Conservation (phyloP, 1,140 invertebrate genomes). For the Lepidurus couesii region DNA sequence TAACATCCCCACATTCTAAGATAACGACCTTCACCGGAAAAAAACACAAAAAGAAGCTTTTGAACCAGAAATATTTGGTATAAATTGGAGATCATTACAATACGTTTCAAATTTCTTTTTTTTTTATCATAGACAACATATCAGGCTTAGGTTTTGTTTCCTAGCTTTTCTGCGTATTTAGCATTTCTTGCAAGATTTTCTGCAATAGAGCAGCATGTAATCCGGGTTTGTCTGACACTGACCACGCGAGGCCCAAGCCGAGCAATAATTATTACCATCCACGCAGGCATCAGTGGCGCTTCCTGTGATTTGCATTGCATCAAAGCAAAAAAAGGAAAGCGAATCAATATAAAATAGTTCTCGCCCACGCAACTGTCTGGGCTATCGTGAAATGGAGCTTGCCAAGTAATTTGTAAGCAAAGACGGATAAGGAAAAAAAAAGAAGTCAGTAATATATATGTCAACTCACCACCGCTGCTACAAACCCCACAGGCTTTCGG, state of each 20-base stretch:
- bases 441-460: neutral
- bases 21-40: no score
- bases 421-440: neutral
- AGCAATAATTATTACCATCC: constrained; percentile 41
- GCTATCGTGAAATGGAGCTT: neutral
- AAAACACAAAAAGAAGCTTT: no score
- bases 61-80: no score
- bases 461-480: constrained; percentile 31
- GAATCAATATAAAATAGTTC: neutral
- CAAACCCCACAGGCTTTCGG: constrained; percentile 38
- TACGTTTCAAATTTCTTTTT: no score
- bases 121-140: no score
- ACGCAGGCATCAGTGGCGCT: constrained; percentile 35
- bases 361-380: neutral
- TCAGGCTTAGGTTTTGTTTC: no score
- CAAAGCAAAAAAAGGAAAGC: constrained; percentile 2
- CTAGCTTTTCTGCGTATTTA: constrained; percentile 10
- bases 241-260: constrained; percentile 42
- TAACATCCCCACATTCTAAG: no score
- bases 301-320: neutral
- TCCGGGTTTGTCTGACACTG: constrained; percentile 45
- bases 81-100: no score
- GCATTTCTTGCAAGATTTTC: constrained; percentile 46
- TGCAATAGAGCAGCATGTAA: constrained; percentile 45
- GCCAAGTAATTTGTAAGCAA: neutral